phyloP scores from a whole-genome alignment of 2,888 invertebrate species.

The Atherix ibis region DNA sequence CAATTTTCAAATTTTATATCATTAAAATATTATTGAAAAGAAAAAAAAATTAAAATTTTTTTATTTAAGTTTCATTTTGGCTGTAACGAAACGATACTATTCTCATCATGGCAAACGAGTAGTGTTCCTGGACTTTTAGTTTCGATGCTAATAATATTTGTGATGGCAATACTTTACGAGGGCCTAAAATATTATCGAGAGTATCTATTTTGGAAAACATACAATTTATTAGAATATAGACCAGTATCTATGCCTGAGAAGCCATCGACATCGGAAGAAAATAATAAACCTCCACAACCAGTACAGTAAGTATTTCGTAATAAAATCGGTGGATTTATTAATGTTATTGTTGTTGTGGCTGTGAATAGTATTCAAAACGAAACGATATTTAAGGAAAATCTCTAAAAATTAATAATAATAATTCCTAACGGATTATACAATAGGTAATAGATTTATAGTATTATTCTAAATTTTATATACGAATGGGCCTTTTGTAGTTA shows the following conservation, averaged over 20 bases:
- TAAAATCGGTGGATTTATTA: slow-evolving; percentile 11
- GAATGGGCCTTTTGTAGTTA: too few relatives aligned
- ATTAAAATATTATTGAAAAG: too few relatives aligned
- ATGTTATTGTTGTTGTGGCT: slow-evolving; percentile 10
- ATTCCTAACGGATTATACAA: too few relatives aligned
- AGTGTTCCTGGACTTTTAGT: slow-evolving; percentile 64
- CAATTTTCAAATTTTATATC: not conserved
- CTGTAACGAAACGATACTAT: slow-evolving; percentile 56
- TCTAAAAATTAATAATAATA: not conserved
- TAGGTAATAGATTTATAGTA: too few relatives aligned
- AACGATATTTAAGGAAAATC: not conserved
- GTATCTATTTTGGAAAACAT: slow-evolving; percentile 74
- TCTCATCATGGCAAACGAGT: slow-evolving; percentile 65
- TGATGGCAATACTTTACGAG: slow-evolving; percentile 88
- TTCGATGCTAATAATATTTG: slow-evolving; percentile 81
- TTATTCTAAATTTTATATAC: too few relatives aligned
- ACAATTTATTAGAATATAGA: slow-evolving; percentile 69
- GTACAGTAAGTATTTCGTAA: slow-evolving; percentile 51
- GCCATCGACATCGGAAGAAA: slow-evolving; percentile 41
- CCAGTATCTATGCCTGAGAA: slow-evolving; percentile 66
- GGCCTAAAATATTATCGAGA: slow-evolving; percentile 59
- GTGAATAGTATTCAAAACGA: not conserved
- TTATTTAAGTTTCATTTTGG: slow-evolving; percentile 63
- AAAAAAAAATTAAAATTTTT: not conserved
- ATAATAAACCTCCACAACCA: slow-evolving; percentile 47